Base-by-base conservation (phyloP, 2,888 invertebrate genomes). In the Altica lythri region DNA sequence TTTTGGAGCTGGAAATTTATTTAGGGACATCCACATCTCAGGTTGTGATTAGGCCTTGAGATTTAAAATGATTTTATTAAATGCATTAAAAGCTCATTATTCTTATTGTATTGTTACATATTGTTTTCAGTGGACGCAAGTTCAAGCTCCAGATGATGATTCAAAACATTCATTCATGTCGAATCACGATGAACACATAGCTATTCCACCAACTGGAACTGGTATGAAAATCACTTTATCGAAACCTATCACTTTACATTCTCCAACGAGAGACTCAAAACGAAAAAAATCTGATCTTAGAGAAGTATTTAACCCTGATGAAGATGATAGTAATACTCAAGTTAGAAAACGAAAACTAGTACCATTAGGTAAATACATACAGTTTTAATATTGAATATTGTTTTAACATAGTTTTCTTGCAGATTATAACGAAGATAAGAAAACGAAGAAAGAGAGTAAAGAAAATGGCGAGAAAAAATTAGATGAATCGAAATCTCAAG, bases 291-390 rank as follows among this genome's bases (percentile, higher is more conserved):
- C 90, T 57, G 89, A 89, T 62, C 85, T 92, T 0, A 86, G 89
- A 61, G 90, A 90, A 69, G 91, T 92, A 2, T 93, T 93, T 72
- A 92, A 90, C 76, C 89, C 88, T 54, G 92, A 92, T 64, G 92
- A 92, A 64, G 89, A 89, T 63, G 86, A 86, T 55, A 78, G 75
- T 55, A 74, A 71, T 52, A 74, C 78, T 42, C 75, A 77, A 53
- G 77, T 78, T 49, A 89, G 88, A 73, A 89, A 88, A 77, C 81
- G 91, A 63, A 91, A 90, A 80, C 79, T 92, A 65, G 87, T 89
- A 72, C 89, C 89, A 65, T 77, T 89, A 70, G 88, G 87, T 87
- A 72, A 70, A 67, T 43, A 29, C n/a, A 17, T 13, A 9, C 9
- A 6, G n/a, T 38, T 17, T 17, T 38, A 4, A n/a, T 29, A n/a